Evolutionary conservation across 2,113 vertebrate genomes (phyloP).

Genomic region (Heteronetta atricapilla): DNA sequence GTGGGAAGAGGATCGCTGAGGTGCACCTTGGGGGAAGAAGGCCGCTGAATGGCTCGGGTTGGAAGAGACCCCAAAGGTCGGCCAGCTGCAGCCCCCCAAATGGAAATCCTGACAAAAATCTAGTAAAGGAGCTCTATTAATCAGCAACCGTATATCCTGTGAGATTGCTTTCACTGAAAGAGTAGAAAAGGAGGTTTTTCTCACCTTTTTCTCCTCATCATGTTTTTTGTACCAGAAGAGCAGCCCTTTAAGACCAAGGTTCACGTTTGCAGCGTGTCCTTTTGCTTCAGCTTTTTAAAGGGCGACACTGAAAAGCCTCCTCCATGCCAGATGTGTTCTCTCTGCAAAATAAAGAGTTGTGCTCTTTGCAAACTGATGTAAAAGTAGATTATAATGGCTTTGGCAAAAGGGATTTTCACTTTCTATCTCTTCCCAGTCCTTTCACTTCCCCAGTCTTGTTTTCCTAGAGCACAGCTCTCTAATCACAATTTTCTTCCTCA

Average conservation of each 20-base stretch:
- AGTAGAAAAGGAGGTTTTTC: not conserved
- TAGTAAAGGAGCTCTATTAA: not conserved
- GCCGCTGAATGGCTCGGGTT: too few species aligned
- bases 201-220: not conserved
- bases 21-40: too few species aligned
- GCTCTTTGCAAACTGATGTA: not conserved
- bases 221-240: not conserved
- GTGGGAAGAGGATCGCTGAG: too few species aligned
- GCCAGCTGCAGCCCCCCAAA: too few species aligned
- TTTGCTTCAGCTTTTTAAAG: constrained; percentile 27
- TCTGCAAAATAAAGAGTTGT: not conserved
- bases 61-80: too few species aligned
- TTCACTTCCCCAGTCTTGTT: not conserved
- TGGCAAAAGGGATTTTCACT: not conserved
- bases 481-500: not conserved
- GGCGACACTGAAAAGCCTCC: not conserved
- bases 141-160: not conserved
- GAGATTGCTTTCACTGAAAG: not conserved
- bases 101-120: too few species aligned
- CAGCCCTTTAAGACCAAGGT: constrained; percentile 33
- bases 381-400: not conserved
- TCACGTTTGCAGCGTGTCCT: not conserved
- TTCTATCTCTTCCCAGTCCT: not conserved
- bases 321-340: not conserved
- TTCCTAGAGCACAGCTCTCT: not conserved